Conservation (phyloP, 2,888 invertebrate genomes). For the Drosophila engyochracea region DNA sequence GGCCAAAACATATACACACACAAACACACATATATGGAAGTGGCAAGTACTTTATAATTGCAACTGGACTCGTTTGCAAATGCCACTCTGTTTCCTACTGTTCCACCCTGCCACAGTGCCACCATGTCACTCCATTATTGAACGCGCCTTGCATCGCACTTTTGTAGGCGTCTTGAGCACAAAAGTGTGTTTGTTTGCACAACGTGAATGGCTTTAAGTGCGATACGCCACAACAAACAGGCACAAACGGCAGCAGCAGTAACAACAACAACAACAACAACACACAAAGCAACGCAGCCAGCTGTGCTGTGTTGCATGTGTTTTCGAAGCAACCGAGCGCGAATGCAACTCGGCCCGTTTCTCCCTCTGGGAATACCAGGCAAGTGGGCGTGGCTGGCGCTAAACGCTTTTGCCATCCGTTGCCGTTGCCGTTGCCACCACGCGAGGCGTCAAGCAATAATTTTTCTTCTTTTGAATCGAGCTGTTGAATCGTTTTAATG, state of each 20-base stretch:
- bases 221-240: conserved; percentile 60
- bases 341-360: conserved; percentile 40
- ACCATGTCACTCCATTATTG: conserved; percentile 11
- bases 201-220: conserved; percentile 77
- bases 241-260: conserved; percentile 46
- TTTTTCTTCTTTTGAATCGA: conserved; percentile 79
- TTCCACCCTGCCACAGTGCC: conserved; percentile 1
- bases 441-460: conserved; percentile 71
- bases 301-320: conserved; percentile 45
- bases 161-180: conserved; percentile 59
- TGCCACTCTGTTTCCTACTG: not conserved
- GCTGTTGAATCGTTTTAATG: conserved; percentile 84
- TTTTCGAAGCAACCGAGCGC: conserved; percentile 57
- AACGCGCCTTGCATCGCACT: conserved; percentile 43
- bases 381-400: conserved; percentile 43
- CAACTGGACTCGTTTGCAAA: conserved; percentile 23
- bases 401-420: conserved; percentile 70
- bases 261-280: conserved; percentile 6
- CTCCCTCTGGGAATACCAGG: conserved; percentile 1
- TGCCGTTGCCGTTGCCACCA: conserved; percentile 47
- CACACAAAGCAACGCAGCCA: conserved; percentile 38
- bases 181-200: conserved; percentile 68
- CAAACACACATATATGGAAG: not conserved
- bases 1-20: conserved; percentile 31
- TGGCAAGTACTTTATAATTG: conserved; percentile 27